phyloP scores from a whole-genome alignment of 2,113 vertebrate species.

The Agapornis roseicollis region DNA sequence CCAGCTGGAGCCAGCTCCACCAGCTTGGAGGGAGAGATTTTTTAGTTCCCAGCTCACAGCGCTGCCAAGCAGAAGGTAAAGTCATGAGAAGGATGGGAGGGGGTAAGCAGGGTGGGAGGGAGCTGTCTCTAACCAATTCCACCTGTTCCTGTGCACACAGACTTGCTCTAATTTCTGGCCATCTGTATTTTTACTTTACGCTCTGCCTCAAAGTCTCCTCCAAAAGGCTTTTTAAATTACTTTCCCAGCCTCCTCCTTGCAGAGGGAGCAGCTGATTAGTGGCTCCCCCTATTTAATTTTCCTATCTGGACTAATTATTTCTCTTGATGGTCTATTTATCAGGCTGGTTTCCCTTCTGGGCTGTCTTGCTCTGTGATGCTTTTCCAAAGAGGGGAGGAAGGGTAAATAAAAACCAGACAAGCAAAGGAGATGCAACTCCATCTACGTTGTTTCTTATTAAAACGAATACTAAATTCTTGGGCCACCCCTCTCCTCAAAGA shows the following conservation, averaged over 20 bases:
- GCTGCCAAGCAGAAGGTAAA: constrained; percentile 54
- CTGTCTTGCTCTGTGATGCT: constrained; percentile 10
- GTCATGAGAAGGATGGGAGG: neutral
- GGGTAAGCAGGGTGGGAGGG: neutral
- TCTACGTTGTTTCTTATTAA: neutral
- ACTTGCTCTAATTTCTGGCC: constrained; percentile 41
- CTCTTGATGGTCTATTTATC: constrained; percentile 70
- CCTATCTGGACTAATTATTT: constrained; percentile 56
- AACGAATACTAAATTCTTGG: neutral
- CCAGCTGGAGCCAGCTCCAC: neutral
- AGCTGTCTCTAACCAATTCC: constrained; percentile 56
- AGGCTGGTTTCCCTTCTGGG: constrained; percentile 43
- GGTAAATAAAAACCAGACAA: constrained; percentile 63
- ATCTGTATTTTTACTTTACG: constrained; percentile 42
- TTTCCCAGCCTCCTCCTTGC: constrained; percentile 36
- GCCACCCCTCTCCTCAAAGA: neutral
- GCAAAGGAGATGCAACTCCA: neutral
- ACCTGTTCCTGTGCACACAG: constrained; percentile 41
- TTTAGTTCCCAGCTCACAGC: neutral
- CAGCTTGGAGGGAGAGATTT: neutral
- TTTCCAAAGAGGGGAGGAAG: constrained; percentile 35
- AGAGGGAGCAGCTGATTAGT: constrained; percentile 52
- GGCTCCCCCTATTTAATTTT: constrained; percentile 53
- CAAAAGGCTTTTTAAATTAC: constrained; percentile 45
- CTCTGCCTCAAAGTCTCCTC: constrained; percentile 53